Evolutionary conservation across 2,888 invertebrate genomes (phyloP), one percentile per base, ranked within the genome.

Genomic region (Calephelis perditalis): DNA sequence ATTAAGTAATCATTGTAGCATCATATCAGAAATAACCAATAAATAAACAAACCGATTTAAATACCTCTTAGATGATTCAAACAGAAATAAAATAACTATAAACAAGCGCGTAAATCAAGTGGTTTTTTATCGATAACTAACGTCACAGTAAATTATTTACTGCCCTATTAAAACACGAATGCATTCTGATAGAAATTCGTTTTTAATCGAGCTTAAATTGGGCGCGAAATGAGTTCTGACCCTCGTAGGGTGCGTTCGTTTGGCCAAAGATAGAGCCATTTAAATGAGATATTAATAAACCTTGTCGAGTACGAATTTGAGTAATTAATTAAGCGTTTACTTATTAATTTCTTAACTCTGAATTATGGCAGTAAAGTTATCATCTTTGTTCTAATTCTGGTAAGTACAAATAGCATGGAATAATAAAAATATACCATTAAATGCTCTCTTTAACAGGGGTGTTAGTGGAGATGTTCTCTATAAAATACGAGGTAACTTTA

Each of bases 171-270:
- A 80, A 80, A 78, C 80, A 76, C 76, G 77, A 81, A 81, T 83
- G 86, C 85, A 84, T 82, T 84, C 81, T 85, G 80, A 85, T 82
- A 83, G 84, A 87, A 86, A 86, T 88, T 87, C 80, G 84, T 85
- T 88, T 89, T 88, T 90, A 91, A 90, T 90, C 85, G 86, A 84
- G 79, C 79, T 82, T 78, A 86, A 91, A 91, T 91, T 90, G 89
- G 86, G 90, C 91, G 91, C 85, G 89, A 89, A 91, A 91, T 91
- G 85, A 90, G 80, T 79, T 78, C 75, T 73, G 78, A 73, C 84
- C 85, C 84, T 80, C 78, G 71, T 67, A 67, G 66, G 66, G 70
- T 72, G 65, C 62, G 72, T 74, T 74, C 74, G 71, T 74, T 76
- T 74, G 70, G 71, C 70, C 74, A 72, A 71, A 72, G 82, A 82